Evolutionary conservation across 2,888 invertebrate genomes (phyloP).

Genomic region (Urechis unicinctus): DNA sequence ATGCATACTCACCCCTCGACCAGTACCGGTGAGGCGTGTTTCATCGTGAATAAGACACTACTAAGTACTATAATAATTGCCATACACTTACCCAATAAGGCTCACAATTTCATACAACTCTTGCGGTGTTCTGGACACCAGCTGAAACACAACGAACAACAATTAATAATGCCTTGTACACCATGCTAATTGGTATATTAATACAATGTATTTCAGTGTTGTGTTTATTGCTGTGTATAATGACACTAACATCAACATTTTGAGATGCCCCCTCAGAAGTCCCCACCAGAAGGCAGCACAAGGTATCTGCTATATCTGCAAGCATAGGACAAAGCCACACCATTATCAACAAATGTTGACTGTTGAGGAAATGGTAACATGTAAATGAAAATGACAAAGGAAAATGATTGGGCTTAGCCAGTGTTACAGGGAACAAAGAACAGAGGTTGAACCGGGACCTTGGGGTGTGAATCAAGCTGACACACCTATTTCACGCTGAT

Average conservation of each 20-base stretch:
- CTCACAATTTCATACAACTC: slow-evolving; percentile 96
- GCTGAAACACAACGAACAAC: slow-evolving; percentile 50
- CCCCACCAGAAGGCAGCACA: slow-evolving; percentile 90
- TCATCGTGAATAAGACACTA: no score
- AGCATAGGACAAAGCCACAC: no score
- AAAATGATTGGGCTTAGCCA: no score
- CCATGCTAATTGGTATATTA: neutral
- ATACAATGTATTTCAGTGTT: neutral
- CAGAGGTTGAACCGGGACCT: no score
- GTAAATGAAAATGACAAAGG: no score
- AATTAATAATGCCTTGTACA: neutral
- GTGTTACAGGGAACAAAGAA: no score
- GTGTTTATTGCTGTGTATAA: slow-evolving; percentile 1
- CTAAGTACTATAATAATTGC: neutral
- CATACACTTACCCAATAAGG: slow-evolving; percentile 66
- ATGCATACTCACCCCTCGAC: no score
- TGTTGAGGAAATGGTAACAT: no score
- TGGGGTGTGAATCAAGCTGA: no score
- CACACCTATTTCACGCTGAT: no score
- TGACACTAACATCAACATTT: slow-evolving; percentile 39
- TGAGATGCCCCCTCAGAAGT: slow-evolving; percentile 53
- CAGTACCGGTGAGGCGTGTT: no score
- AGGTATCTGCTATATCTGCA: slow-evolving; percentile 80
- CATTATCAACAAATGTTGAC: neutral
- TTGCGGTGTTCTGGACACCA: slow-evolving; percentile 85